Evolutionary conservation across 2,113 vertebrate genomes (phyloP).

Genomic region (Bettongia penicillata): DNA sequence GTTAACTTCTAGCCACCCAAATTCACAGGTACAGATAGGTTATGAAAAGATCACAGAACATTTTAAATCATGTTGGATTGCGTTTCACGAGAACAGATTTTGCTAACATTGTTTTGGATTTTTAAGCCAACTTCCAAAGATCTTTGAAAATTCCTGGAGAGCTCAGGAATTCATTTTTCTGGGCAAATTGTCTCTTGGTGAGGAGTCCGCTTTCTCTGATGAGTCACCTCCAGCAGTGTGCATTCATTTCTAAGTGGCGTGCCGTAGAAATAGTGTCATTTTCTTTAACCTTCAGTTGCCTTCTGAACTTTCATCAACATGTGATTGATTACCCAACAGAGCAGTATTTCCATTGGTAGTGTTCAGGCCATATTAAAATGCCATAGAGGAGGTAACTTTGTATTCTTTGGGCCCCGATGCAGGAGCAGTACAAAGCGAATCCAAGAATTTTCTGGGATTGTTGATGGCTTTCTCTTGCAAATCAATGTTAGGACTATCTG

Average conservation of each 20-base stretch:
- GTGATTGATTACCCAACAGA: background rate
- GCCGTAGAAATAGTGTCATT: background rate
- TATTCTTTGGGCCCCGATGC: background rate
- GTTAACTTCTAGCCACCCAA: background rate
- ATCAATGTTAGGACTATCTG: background rate
- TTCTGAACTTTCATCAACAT: background rate
- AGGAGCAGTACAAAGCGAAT: background rate
- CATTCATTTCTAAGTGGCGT: background rate
- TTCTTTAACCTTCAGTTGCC: background rate
- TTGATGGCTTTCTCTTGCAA: background rate
- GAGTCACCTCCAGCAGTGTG: background rate
- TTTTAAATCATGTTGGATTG: background rate
- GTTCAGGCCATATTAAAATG: background rate
- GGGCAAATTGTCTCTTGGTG: background rate
- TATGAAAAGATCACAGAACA: background rate
- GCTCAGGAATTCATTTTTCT: background rate
- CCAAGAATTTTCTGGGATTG: background rate
- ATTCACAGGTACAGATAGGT: background rate
- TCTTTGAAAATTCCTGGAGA: background rate
- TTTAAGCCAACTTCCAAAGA: background rate
- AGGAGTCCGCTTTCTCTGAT: background rate
- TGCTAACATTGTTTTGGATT: background rate
- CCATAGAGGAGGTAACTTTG: background rate
- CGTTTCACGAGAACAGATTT: background rate
- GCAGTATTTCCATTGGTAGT: background rate